phyloP scores from a whole-genome alignment of 2,888 invertebrate species.

The Anodontia alba region DNA sequence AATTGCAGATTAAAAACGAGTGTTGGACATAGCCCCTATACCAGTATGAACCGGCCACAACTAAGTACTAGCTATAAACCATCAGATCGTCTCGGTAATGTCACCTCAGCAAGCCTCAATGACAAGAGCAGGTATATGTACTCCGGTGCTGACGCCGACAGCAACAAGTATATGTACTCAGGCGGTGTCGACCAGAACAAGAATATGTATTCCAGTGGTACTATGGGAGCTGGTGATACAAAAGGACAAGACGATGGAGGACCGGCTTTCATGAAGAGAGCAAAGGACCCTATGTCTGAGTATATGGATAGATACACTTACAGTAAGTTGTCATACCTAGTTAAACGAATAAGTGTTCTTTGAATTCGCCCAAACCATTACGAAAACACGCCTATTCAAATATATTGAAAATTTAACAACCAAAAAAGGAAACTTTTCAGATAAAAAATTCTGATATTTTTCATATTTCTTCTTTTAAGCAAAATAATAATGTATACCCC shows the following conservation, averaged over 20 bases:
- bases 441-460: too few species aligned
- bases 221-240: background rate
- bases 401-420: too few species aligned
- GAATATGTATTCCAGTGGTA: background rate
- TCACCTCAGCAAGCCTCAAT: background rate
- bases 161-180: too few species aligned
- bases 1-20: too few species aligned
- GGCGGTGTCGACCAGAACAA: background rate
- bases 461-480: too few species aligned
- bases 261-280: background rate
- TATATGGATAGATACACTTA: background rate
- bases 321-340: too few species aligned
- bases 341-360: too few species aligned
- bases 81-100: background rate
- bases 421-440: too few species aligned
- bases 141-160: background rate
- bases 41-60: background rate
- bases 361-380: too few species aligned
- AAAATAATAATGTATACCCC: too few species aligned
- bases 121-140: background rate
- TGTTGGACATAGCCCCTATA: too few species aligned
- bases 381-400: too few species aligned
- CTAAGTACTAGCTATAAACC: background rate
- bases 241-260: background rate
- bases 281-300: background rate